phyloP scores from a whole-genome alignment of 2,797 vertebrate genomes.

The Morelia viridis region DNA sequence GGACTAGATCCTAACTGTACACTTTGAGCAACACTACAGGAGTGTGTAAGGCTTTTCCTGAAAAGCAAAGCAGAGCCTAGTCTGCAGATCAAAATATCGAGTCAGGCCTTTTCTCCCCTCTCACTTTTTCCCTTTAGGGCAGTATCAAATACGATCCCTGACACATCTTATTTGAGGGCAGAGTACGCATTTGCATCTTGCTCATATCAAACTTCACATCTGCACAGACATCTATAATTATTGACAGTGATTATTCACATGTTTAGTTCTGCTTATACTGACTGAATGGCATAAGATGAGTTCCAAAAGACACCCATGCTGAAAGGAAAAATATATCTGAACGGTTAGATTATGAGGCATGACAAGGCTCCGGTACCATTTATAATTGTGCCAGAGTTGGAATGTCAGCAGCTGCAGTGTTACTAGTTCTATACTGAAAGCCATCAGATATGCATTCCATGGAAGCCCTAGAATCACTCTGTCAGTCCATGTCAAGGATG shows the following conservation, averaged over 20 bases:
- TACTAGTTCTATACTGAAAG: neutral
- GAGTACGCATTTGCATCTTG: neutral
- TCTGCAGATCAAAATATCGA: neutral
- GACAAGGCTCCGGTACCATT: neutral
- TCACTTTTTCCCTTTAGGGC: neutral
- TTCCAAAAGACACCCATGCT: neutral
- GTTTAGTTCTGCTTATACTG: neutral
- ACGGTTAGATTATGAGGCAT: neutral
- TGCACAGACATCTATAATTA: neutral
- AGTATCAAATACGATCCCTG: neutral
- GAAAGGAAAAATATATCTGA: neutral
- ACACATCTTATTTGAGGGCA: constrained; percentile 19
- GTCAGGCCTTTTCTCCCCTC: neutral
- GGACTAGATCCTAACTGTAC: neutral
- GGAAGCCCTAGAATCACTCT: neutral
- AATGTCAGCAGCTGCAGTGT: neutral
- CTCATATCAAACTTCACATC: neutral
- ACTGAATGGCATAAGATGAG: neutral
- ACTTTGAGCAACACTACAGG: neutral
- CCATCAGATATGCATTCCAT: neutral
- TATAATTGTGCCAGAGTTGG: neutral
- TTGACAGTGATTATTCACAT: neutral
- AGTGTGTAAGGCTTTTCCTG: neutral
- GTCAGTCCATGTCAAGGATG: neutral
- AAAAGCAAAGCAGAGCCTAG: neutral